Evolutionary conservation across 2,888 invertebrate species (phyloP), one percentile per base, ranked within the genome.

Genomic region (Cheilosia vernalis): DNA sequence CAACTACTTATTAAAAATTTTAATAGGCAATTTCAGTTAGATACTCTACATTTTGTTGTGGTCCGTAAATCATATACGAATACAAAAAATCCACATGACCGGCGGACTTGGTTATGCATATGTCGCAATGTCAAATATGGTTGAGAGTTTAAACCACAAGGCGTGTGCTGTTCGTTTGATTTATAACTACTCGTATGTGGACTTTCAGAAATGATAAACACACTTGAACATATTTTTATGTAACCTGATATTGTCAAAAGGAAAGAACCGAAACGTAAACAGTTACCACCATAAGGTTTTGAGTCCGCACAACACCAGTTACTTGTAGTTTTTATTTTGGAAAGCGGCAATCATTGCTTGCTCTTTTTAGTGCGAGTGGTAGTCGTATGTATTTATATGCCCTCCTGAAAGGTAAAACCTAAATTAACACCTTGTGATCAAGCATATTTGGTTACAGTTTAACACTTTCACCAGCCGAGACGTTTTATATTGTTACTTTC

Each of bases 101-200:
- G n/a, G n/a, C n/a, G n/a, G n/a, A n/a, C n/a, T n/a, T n/a, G n/a
- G n/a, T n/a, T n/a, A n/a, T n/a, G 44, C 30, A 33, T 19, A 6
- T 33, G 30, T 40, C 37, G n/a, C 10, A 49, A 63, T 24, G 47
- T 7, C 47, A 51, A 17, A 4, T 6, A 33, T 64, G 64, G 21
- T 13, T 24, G 24, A 21, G n/a, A 64, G 37, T 37, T 51, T 64
- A n/a, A 64, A 64, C 51, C 37, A 21, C 49, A 51, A 64, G 64
- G 64, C 13, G 10, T 49, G 64, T 37, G 24, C 9, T 30, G 44
- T n/a, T 17, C 60, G 17, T 19, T 17, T 15, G 27, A 15, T 44
- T 44, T 27, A 42, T 30, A 30, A 2, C 7, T 61, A 44, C 37
- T 13, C 37, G 37, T 37, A 37, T 37, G 37, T 27, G 27, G 44